A percentile compares a stretch with the other conserved stretches of the same genome.
phyloP scores from a whole-genome alignment of 2,888 invertebrate species.

The Bombylius discolor region DNA sequence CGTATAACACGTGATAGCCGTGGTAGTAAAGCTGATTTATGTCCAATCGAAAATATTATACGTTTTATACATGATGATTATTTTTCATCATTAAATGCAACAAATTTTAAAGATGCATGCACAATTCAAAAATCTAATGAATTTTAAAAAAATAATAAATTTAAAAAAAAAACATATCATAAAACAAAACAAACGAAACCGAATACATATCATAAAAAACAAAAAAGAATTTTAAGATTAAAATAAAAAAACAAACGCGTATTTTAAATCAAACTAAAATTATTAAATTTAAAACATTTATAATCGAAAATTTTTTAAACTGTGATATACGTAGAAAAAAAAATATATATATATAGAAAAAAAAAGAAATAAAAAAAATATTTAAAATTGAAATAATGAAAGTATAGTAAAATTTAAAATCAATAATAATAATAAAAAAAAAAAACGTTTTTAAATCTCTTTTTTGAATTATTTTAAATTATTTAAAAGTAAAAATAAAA shows the following conservation, averaged over 20 bases:
- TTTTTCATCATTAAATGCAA: slow-evolving; percentile 69
- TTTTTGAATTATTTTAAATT: no score
- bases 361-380: no score
- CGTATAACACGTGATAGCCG: slow-evolving; percentile 39
- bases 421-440: no score
- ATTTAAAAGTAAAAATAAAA: no score
- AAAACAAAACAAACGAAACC: neutral
- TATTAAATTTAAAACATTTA: no score
- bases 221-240: no score
- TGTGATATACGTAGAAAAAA: neutral
- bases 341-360: no score
- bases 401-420: no score
- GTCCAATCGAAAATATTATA: slow-evolving; percentile 77
- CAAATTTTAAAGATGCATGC: slow-evolving; percentile 79
- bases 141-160: slow-evolving; percentile 21
- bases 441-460: no score
- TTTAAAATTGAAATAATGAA: no score
- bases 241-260: no score
- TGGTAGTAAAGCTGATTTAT: slow-evolving; percentile 47
- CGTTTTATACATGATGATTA: slow-evolving; percentile 80
- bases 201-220: slow-evolving; percentile 1
- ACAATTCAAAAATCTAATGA: slow-evolving; percentile 34
- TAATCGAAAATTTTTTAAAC: neutral
- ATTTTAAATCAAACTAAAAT: no score
- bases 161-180: slow-evolving; percentile 4